Evolutionary conservation across 37 sponge, comb jelly and placozoan genomes (phyloP).

Genomic region (Petrosia ficiformis): DNA sequence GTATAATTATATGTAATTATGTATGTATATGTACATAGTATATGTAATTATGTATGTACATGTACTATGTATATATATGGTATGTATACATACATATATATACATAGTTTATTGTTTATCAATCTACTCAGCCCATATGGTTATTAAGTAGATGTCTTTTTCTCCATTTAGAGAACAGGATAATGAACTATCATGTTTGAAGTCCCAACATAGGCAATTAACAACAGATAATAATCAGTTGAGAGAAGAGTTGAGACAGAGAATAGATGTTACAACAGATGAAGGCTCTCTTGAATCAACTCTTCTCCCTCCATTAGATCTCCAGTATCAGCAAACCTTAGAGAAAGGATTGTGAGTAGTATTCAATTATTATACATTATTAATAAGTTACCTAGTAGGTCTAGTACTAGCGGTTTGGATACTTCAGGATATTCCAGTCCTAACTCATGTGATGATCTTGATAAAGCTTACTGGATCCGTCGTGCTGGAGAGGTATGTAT

Average conservation of each 20-base stretch:
- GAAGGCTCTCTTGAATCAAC: background rate
- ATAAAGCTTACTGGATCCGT: slow-evolving; percentile 3
- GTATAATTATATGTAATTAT: background rate
- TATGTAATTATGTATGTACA: background rate
- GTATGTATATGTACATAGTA: background rate
- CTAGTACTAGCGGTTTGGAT: background rate
- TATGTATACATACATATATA: too few species aligned
- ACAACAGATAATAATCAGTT: background rate
- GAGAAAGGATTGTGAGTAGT: slow-evolving; percentile 9
- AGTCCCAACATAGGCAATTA: background rate
- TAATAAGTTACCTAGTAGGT: background rate
- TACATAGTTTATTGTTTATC: too few species aligned
- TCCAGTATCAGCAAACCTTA: background rate
- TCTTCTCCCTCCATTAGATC: background rate
- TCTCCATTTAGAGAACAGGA: background rate
- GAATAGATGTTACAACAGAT: background rate
- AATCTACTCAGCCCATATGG: too few species aligned
- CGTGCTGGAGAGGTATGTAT: slow-evolving; percentile 1
- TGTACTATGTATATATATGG: too few species aligned
- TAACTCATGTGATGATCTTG: background rate
- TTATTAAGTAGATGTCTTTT: too few species aligned
- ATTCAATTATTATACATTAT: background rate
- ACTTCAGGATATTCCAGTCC: slow-evolving; percentile 10
- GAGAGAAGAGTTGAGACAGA: background rate
- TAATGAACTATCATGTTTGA: background rate